Conservation (phyloP, 2,113 vertebrate genomes). For the Gnathonemus echidnorhynchus region DNA sequence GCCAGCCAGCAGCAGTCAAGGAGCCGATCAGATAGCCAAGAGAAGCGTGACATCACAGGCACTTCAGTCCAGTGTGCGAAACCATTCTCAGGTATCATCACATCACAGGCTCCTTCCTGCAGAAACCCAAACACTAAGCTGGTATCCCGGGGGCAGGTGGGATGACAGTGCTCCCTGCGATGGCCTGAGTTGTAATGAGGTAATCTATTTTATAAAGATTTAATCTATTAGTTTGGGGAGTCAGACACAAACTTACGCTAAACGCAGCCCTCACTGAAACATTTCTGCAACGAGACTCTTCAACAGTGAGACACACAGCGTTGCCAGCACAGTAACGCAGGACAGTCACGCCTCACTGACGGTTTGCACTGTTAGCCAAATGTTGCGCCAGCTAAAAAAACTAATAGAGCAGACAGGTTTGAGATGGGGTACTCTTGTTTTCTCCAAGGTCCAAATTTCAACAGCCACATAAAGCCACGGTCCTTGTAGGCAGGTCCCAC, state of each 20-base stretch:
- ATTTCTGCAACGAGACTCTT: not conserved
- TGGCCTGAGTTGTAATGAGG: not conserved
- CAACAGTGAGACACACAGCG: not conserved
- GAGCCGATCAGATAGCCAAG: conserved; percentile 25
- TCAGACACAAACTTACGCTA: not conserved
- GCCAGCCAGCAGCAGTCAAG: not conserved
- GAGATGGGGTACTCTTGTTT: not conserved
- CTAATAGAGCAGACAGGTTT: not conserved
- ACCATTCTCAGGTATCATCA: conserved; percentile 19
- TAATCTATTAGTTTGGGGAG: not conserved
- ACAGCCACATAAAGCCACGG: not conserved
- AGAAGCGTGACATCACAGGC: conserved; percentile 19
- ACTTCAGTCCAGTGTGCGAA: conserved; percentile 23
- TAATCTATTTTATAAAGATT: not conserved
- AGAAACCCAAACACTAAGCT: not conserved
- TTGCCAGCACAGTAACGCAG: not conserved
- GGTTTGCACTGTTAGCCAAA: not conserved
- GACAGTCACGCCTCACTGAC: not conserved
- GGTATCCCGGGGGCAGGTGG: not conserved
- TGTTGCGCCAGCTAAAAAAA: not conserved
- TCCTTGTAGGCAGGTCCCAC: not conserved
- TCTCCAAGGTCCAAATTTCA: not conserved
- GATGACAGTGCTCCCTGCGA: not conserved
- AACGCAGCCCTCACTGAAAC: not conserved
- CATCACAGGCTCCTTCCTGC: not conserved